A percentile compares a stretch with the other conserved stretches of the same genome.
Conservation (phyloP, 2,888 invertebrate genomes). For the Rhagonycha lutea region DNA sequence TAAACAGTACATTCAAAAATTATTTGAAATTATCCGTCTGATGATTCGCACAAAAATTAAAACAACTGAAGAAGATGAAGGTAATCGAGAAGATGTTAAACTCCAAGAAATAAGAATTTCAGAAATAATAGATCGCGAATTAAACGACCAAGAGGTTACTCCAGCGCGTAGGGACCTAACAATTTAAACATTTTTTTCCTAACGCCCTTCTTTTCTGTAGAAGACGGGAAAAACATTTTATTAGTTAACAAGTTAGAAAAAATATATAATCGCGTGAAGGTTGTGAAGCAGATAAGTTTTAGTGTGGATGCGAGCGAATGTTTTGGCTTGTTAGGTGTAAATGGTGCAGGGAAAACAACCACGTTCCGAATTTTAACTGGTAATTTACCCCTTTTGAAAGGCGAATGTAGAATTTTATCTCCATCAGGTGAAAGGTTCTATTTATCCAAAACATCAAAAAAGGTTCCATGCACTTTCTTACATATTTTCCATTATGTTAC, state of each 20-base stretch:
- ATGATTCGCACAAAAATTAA: background rate
- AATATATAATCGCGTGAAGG: conserved; percentile 55
- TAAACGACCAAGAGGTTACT: background rate
- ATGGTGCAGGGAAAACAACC: conserved; percentile 84
- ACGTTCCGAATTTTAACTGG: conserved; percentile 85
- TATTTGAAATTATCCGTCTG: background rate
- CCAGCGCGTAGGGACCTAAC: background rate
- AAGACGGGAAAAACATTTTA: conserved; percentile 54
- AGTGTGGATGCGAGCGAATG: conserved; percentile 73
- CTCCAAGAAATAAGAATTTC: background rate
- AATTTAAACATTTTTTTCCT: background rate
- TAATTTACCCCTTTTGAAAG: conserved; percentile 50
- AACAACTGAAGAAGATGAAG: conserved; percentile 28
- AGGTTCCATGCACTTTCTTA: background rate
- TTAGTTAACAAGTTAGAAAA: conserved; percentile 65
- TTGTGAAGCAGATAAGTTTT: conserved; percentile 64
- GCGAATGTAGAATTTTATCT: conserved; percentile 2
- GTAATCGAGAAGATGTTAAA: background rate
- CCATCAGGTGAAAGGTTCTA: background rate
- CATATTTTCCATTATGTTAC: background rate
- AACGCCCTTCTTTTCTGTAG: background rate
- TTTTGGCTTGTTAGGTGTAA: conserved; percentile 82
- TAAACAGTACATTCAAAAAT: background rate
- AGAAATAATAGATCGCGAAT: background rate
- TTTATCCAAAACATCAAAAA: background rate